Conservation (phyloP, 2,797 vertebrate genomes). For the Epinephelus awoara region DNA sequence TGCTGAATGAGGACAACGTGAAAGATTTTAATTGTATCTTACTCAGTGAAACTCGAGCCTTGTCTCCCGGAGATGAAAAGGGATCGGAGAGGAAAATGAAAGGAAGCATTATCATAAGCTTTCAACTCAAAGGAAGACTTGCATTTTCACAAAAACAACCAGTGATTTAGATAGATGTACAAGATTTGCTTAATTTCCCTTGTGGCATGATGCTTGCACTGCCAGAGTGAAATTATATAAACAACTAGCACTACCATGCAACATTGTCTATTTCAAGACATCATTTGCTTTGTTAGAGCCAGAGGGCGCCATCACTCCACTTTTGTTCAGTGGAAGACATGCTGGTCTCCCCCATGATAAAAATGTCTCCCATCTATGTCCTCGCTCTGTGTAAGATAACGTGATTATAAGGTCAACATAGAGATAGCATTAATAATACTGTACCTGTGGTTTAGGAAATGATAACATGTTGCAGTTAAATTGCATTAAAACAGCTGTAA, state of each 20-base stretch:
- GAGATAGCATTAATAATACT: not conserved
- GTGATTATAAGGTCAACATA: not conserved
- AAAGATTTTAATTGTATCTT: conserved; percentile 69
- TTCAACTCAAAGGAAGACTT: not conserved
- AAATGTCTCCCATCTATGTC: conserved; percentile 7
- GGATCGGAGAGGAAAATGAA: conserved; percentile 54
- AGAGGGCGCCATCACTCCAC: conserved; percentile 66
- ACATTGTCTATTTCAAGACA: not conserved
- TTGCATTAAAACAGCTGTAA: not conserved
- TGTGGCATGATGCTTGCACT: not conserved
- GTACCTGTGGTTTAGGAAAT: not conserved
- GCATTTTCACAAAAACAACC: not conserved
- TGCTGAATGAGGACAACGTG: conserved; percentile 34
- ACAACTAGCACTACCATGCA: not conserved
- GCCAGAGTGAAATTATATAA: not conserved
- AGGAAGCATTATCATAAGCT: conserved; percentile 43
- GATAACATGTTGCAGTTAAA: not conserved
- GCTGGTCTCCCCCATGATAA: not conserved
- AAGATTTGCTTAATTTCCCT: not conserved
- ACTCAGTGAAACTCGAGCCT: conserved; percentile 7
- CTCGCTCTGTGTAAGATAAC: conserved; percentile 3
- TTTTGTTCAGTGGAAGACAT: conserved; percentile 3
- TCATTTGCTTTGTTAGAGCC: not conserved
- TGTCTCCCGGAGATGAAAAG: conserved; percentile 44
- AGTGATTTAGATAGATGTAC: not conserved